These are phyloP conservation scores for Catharus minimus DNA, from an alignment of 2,113 vertebrate genomes.

Conservation along the genomic window DNA sequence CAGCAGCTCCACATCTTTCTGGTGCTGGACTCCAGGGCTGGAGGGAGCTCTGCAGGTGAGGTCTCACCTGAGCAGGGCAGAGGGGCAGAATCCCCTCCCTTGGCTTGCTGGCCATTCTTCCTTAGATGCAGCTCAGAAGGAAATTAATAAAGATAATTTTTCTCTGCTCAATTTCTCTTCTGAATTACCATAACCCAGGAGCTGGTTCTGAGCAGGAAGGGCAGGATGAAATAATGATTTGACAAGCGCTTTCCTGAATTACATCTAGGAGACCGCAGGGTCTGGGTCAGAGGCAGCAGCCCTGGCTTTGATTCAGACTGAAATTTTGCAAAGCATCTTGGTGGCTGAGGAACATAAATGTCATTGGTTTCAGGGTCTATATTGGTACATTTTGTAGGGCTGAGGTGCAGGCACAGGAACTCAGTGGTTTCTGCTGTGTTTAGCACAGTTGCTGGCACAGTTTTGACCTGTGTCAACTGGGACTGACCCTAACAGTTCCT, in stretches of 20 bases:
- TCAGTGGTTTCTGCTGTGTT: slow-evolving; percentile 40
- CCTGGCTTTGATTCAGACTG: slow-evolving; percentile 32
- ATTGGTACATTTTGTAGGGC: neutral
- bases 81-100: neutral
- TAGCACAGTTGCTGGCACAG: neutral
- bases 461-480: neutral
- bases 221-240: neutral
- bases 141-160: neutral
- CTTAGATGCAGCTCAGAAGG: neutral
- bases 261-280: neutral
- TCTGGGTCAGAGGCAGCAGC: neutral
- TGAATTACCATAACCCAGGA: neutral
- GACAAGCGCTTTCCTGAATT: neutral
- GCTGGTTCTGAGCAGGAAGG: neutral
- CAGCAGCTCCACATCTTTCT: fast-evolving
- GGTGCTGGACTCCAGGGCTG: fast-evolving
- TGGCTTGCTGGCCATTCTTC: neutral
- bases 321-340: slow-evolving; percentile 40
- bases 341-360: slow-evolving; percentile 21
- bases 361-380: slow-evolving; percentile 48
- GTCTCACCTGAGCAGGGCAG: neutral
- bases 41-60: neutral
- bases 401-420: slow-evolving; percentile 40
- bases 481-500: neutral
- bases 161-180: neutral